Percentiles rank a stretch among this genome's conserved stretches.
phyloP scores from a whole-genome alignment of 2,888 invertebrate species.

The Mallateleia sp. region DNA sequence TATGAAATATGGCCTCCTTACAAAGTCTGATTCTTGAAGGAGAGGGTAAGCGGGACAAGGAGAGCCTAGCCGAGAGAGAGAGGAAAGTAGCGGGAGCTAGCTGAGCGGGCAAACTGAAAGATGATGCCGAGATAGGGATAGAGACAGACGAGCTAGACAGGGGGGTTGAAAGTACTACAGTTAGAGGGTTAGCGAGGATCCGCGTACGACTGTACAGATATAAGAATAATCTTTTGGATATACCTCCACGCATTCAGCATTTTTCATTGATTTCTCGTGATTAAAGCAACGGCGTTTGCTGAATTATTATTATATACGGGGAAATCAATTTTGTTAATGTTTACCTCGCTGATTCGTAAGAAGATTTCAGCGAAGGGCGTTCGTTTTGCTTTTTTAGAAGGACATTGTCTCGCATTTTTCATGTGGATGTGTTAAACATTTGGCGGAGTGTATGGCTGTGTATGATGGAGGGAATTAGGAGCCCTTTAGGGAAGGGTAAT shows the following conservation, averaged over 20 bases:
- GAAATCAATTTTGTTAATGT: conserved; percentile 44
- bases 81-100: conserved; percentile 34
- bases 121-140: conserved; percentile 73
- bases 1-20: conserved; percentile 89
- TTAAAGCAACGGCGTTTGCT: conserved; percentile 17
- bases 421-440: background rate
- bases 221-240: conserved; percentile 62
- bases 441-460: too few relatives aligned
- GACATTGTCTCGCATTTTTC: too few relatives aligned
- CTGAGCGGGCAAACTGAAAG: conserved; percentile 75
- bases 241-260: conserved; percentile 50
- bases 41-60: conserved; percentile 61
- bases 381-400: too few relatives aligned
- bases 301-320: conserved; percentile 28
- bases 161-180: conserved; percentile 71
- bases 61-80: conserved; percentile 39
- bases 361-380: background rate
- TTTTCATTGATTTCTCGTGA: conserved; percentile 63
- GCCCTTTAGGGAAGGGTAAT: background rate
- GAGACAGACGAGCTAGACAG: conserved; percentile 72
- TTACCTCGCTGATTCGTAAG: background rate
- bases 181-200: conserved; percentile 70
- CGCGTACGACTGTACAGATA: conserved; percentile 59
- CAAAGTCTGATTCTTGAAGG: conserved; percentile 82
- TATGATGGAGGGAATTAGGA: too few relatives aligned